These are phyloP conservation scores for Drosophila gunungcola DNA, from an alignment of 1,140 invertebrate species.

Conservation along the genomic window DNA sequence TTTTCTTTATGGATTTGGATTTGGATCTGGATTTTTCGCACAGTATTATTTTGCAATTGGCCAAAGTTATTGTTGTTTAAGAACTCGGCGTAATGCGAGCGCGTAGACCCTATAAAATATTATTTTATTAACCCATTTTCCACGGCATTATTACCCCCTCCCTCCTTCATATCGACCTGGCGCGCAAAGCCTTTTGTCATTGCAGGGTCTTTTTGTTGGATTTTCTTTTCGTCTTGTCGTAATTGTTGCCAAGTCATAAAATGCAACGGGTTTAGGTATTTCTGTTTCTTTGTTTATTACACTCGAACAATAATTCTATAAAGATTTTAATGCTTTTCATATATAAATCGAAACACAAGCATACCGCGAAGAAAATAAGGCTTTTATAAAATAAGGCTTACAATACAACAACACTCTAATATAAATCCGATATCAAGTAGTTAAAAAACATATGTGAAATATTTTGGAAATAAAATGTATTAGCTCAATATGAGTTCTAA, in stretches of 20 bases:
- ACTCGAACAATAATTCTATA: constrained; percentile 9
- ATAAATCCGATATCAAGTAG: no score
- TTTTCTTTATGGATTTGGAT: constrained; percentile 35
- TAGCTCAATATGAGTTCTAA: no score
- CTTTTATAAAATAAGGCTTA: no score
- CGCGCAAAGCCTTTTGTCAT: constrained; percentile 33
- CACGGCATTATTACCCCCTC: constrained; percentile 53
- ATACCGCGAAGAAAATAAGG: no score
- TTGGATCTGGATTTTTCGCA: constrained; percentile 38
- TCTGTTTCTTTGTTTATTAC: constrained; percentile 41
- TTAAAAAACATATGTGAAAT: no score
- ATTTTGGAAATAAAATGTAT: no score
- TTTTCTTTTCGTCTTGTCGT: constrained; percentile 42
- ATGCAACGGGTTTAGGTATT: constrained; percentile 38
- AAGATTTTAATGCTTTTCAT: not conserved
- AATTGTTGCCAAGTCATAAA: constrained; percentile 62
- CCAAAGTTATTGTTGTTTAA: constrained; percentile 29
- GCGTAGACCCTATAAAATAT: constrained; percentile 29
- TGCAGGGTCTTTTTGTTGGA: constrained; percentile 18
- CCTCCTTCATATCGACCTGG: constrained; percentile 6
- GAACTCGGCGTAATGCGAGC: constrained; percentile 23
- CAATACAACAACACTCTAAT: no score
- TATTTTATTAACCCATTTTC: constrained; percentile 73
- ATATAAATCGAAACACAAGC: no score
- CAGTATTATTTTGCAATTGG: constrained; percentile 68